These are phyloP conservation scores for Cladopsammia gracilis DNA, from an alignment of 64 coral and sea anemone genomes.

Conservation along the genomic window DNA sequence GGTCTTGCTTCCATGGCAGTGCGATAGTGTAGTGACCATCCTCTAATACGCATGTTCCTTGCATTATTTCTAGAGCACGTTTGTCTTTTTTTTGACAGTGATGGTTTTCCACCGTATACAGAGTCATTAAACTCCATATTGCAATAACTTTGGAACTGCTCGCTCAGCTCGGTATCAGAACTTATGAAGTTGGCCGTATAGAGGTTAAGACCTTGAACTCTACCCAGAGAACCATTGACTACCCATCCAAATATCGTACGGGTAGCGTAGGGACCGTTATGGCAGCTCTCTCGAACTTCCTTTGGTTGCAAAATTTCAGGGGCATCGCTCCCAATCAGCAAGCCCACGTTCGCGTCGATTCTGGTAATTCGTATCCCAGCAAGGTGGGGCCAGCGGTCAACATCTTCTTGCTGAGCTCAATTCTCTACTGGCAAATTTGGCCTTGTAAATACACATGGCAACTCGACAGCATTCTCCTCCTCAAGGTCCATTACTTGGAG, in stretches of 20 bases:
- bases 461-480: not conserved
- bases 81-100: conserved; percentile 30
- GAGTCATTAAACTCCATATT: conserved; percentile 49
- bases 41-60: not conserved
- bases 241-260: no score
- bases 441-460: not conserved
- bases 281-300: no score
- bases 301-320: not conserved
- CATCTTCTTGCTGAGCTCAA: not conserved
- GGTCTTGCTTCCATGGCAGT: conserved; percentile 19
- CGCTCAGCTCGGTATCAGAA: not conserved
- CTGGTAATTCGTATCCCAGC: not conserved
- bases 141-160: conserved; percentile 32
- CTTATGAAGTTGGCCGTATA: conserved; percentile 5
- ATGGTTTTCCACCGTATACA: conserved; percentile 3
- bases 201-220: no score
- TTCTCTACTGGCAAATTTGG: not conserved
- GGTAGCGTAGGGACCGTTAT: no score
- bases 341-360: not conserved
- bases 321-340: conserved; percentile 9
- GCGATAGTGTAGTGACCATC: conserved; percentile 27
- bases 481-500: not conserved
- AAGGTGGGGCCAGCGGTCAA: not conserved
- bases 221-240: no score
- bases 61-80: conserved; percentile 31